phyloP scores from a whole-genome alignment of 2,113 vertebrate genomes.

The Misgurnus anguillicaudatus region DNA sequence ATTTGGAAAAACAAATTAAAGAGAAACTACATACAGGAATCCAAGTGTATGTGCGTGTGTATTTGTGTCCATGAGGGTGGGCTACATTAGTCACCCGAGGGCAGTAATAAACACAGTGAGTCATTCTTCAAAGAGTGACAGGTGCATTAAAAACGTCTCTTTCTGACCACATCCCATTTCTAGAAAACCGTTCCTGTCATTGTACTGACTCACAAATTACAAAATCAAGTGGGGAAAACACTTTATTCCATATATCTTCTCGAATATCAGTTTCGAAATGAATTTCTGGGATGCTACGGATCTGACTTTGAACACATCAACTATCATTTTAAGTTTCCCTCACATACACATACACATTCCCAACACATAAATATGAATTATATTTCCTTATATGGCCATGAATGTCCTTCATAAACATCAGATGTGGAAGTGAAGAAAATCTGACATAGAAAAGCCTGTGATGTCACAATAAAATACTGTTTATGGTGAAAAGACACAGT shows the following conservation, averaged over 20 bases:
- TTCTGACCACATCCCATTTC: constrained; percentile 22
- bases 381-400: constrained; percentile 5
- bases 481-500: too few species aligned
- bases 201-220: constrained; percentile 17
- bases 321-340: constrained; percentile 28
- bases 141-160: constrained; percentile 30
- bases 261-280: constrained; percentile 10
- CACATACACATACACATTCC: too few species aligned
- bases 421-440: constrained; percentile 8
- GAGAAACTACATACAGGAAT: constrained; percentile 12
- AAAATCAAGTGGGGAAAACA: constrained; percentile 5
- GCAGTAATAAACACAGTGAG: constrained; percentile 43
- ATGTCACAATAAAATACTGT: not conserved
- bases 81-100: constrained; percentile 47
- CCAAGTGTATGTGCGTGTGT: constrained; percentile 37
- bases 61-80: not conserved
- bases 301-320: not conserved
- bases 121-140: constrained; percentile 31
- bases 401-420: constrained; percentile 16
- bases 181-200: constrained; percentile 27
- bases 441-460: constrained; percentile 4
- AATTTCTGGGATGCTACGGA: not conserved
- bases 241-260: not conserved
- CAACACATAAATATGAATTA: constrained; percentile 33
- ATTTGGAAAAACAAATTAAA: not conserved